Percentiles rank a stretch among this genome's conserved stretches.
Evolutionary conservation across 2,113 vertebrate species (phyloP).

Genomic region (Mus spicilegus): DNA sequence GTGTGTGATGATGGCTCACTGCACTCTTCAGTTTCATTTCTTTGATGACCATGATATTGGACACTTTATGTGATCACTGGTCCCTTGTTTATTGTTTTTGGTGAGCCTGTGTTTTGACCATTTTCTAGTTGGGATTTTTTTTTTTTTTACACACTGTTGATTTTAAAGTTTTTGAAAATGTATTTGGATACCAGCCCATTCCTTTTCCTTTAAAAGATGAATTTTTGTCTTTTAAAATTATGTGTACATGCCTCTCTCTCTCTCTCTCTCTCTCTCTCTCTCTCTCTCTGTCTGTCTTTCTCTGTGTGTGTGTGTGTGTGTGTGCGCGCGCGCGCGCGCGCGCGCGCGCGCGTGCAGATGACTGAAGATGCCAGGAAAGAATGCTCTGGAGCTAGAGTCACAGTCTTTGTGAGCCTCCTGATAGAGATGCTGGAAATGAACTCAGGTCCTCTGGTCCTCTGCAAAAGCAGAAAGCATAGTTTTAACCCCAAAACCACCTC

Average conservation of each 20-base stretch:
- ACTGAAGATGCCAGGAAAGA: background rate
- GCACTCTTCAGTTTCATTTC: background rate
- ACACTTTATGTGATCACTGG: background rate
- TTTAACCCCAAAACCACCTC: background rate
- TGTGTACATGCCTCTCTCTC: background rate
- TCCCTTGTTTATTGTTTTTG: background rate
- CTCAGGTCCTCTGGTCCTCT: background rate
- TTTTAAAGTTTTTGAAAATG: background rate
- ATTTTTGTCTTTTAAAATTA: background rate
- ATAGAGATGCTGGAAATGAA: background rate
- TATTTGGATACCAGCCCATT: background rate
- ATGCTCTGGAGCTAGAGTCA: background rate
- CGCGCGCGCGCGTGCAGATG: background rate
- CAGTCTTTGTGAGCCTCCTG: background rate
- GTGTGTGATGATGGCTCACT: background rate
- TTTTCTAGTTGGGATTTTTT: background rate
- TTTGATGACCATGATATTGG: background rate
- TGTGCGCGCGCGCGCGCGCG: background rate
- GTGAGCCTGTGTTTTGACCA: background rate
- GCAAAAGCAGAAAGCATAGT: background rate
- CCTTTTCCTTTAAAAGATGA: background rate
- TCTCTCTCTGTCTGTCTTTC: too few relatives aligned
- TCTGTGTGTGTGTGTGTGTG: background rate
- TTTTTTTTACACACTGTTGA: background rate
- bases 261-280: too few relatives aligned